Percentiles rank a stretch among this genome's conserved stretches.
These are phyloP conservation scores for Distichodus sexfasciatus DNA, from an alignment of 2,797 vertebrate species.

Conservation along the genomic window DNA sequence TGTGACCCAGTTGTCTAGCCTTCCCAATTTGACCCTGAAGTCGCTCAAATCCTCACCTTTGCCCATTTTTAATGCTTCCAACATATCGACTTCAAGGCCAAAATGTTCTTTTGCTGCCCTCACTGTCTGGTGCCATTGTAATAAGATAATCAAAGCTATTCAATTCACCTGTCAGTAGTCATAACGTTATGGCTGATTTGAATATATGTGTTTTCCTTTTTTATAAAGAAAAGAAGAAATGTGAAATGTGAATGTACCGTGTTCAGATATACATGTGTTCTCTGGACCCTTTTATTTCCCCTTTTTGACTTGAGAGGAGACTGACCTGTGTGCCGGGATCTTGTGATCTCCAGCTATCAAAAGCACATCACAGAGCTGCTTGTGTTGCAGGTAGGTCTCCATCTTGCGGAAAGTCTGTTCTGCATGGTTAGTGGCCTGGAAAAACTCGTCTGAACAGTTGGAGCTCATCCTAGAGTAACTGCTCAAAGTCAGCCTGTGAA, in stretches of 20 bases:
- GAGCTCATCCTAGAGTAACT: slow-evolving; percentile 81
- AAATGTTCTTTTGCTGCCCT: no score
- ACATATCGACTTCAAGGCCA: no score
- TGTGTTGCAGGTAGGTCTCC: slow-evolving; percentile 95
- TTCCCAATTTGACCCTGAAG: no score
- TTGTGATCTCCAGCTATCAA: slow-evolving; percentile 90
- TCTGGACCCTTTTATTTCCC: background rate
- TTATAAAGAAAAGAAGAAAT: no score
- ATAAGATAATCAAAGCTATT: no score
- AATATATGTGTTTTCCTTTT: no score
- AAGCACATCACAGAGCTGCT: slow-evolving; percentile 94
- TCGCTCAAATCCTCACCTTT: no score
- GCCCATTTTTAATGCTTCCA: no score
- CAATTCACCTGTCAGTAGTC: no score
- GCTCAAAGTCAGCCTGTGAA: slow-evolving; percentile 75
- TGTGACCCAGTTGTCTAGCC: no score
- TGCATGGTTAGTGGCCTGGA: slow-evolving; percentile 88
- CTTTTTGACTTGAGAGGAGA: slow-evolving; percentile 15
- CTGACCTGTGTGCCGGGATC: slow-evolving; percentile 94
- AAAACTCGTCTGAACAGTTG: slow-evolving; percentile 85
- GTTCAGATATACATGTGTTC: background rate
- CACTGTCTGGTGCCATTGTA: no score
- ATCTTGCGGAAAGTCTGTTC: slow-evolving; percentile 94
- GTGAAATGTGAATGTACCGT: background rate
- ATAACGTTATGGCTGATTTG: no score